Percentiles rank a stretch among this genome's conserved stretches.
These are phyloP conservation scores for Tragelaphus scriptus DNA, from an alignment of 2,113 vertebrate genomes.

Conservation along the genomic window DNA sequence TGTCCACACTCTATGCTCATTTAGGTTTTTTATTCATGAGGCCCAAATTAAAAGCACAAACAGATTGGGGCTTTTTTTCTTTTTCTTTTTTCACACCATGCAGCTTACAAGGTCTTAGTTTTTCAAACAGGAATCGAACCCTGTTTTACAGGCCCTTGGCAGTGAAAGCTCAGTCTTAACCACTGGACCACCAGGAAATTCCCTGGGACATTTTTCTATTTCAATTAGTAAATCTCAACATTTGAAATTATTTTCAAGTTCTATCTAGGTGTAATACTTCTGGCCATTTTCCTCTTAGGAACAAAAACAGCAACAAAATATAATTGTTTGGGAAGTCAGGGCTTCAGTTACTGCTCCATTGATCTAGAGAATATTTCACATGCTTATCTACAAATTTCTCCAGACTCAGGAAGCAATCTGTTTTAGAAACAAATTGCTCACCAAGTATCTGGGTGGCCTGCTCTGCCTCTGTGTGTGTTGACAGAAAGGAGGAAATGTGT, in stretches of 20 bases:
- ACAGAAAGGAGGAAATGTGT: slow-evolving; percentile 1
- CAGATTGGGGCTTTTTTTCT: background rate
- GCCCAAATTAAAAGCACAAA: background rate
- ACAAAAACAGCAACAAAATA: background rate
- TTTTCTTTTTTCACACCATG: background rate
- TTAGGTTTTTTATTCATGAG: background rate
- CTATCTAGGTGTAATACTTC: background rate
- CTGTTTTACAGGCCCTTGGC: background rate
- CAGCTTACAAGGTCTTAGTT: background rate
- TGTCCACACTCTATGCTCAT: background rate
- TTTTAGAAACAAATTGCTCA: background rate
- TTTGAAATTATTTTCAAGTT: background rate
- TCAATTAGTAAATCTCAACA: background rate
- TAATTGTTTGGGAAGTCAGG: background rate
- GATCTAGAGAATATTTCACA: background rate
- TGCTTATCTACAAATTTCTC: background rate
- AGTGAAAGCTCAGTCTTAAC: background rate
- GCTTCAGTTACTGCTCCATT: background rate
- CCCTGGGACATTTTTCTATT: background rate
- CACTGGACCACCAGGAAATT: background rate
- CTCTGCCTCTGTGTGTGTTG: background rate
- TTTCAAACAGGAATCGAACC: background rate
- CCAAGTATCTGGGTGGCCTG: background rate
- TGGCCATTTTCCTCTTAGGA: background rate
- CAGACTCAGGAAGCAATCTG: background rate